Percentiles rank a stretch among this genome's conserved stretches.
phyloP scores from a whole-genome alignment of 2,113 vertebrate species.

The Eira barbara region DNA sequence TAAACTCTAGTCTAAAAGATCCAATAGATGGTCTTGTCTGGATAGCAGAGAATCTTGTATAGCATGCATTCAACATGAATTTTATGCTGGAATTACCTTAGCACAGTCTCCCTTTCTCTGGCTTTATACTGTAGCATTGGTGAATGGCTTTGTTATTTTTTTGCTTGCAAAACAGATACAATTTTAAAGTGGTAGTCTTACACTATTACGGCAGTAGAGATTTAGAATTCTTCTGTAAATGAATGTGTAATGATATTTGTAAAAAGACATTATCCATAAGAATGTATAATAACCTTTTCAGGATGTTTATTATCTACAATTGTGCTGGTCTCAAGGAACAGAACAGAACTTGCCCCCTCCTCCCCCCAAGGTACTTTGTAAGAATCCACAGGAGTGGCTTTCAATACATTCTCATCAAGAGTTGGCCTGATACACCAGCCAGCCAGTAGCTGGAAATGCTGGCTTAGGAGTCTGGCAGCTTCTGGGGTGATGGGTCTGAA shows the following conservation, averaged over 20 bases:
- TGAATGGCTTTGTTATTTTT: slow-evolving; percentile 25
- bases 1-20: not conserved
- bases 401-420: not conserved
- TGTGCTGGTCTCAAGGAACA: not conserved
- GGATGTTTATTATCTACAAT: slow-evolving; percentile 27
- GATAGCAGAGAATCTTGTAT: not conserved
- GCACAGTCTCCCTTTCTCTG: not conserved
- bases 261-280: not conserved
- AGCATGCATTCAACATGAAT: not conserved
- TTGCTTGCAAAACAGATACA: slow-evolving; percentile 27
- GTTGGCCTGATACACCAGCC: not conserved
- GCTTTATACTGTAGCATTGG: not conserved
- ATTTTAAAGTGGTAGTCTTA: slow-evolving; percentile 25
- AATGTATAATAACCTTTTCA: not conserved
- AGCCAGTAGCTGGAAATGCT: slow-evolving; percentile 24
- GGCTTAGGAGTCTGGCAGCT: not conserved
- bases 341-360: not conserved
- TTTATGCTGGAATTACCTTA: not conserved
- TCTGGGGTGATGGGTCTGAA: not conserved
- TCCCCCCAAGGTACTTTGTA: not conserved
- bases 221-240: slow-evolving; percentile 18
- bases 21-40: not conserved
- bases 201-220: not conserved
- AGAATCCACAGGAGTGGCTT: not conserved
- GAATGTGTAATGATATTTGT: not conserved